phyloP scores from a whole-genome alignment of 2,888 invertebrate species.

The Schizaphis graminum region DNA sequence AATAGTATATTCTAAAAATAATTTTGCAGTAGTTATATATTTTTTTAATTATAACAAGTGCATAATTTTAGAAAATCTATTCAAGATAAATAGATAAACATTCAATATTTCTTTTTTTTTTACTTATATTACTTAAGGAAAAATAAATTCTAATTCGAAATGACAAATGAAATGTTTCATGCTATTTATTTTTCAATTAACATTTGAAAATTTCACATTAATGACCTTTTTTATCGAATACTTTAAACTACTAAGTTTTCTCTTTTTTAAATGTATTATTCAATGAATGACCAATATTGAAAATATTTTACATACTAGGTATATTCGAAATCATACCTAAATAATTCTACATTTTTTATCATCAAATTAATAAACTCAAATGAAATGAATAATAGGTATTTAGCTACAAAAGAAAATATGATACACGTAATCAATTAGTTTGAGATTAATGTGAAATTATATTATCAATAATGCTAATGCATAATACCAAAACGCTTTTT shows the following conservation, averaged over 20 bases:
- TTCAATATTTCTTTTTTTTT: too few relatives aligned
- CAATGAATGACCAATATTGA: not conserved
- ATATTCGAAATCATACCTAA: not conserved
- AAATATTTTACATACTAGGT: not conserved
- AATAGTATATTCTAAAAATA: not conserved
- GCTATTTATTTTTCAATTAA: not conserved
- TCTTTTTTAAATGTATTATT: not conserved
- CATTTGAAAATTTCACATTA: not conserved
- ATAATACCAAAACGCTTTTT: not conserved
- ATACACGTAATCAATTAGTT: not conserved
- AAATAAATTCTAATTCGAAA: not conserved
- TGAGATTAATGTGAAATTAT: not conserved
- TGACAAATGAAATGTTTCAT: not conserved
- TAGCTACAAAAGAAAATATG: not conserved
- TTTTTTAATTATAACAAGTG: not conserved
- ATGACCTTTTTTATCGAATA: not conserved
- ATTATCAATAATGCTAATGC: not conserved
- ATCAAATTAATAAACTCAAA: not conserved
- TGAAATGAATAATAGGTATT: not conserved
- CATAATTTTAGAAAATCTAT: not conserved
- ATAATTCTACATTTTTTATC: not conserved
- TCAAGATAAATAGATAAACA: not conserved
- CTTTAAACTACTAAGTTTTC: not conserved
- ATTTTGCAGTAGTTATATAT: not conserved
- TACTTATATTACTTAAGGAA: not conserved